Conservation (phyloP, 2,888 invertebrate genomes). For the Psylliodes chrysocephalus region DNA sequence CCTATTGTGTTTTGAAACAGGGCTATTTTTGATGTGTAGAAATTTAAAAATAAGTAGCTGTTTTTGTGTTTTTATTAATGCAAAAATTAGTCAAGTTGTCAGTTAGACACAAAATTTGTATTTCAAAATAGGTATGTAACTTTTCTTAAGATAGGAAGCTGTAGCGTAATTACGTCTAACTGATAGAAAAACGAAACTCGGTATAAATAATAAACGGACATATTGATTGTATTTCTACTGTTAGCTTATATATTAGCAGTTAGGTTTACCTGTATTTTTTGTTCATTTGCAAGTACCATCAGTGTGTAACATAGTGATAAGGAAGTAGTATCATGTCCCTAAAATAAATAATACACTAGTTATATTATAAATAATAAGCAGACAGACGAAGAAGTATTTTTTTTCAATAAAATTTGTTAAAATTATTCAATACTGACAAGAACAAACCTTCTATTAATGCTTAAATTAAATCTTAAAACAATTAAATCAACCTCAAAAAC, state of each 20-base stretch:
- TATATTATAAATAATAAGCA: neutral
- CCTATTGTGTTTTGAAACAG: too few species aligned
- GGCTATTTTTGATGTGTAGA: too few species aligned
- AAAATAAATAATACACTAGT: slow-evolving; percentile 40
- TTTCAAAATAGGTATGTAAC: too few species aligned
- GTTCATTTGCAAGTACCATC: slow-evolving; percentile 58
- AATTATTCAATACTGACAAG: neutral
- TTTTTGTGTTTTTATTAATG: too few species aligned
- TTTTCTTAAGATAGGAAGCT: too few species aligned
- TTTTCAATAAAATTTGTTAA: neutral
- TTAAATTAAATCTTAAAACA: neutral
- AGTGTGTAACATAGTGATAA: slow-evolving; percentile 52
- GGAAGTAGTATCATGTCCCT: slow-evolving; percentile 75
- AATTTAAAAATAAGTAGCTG: too few species aligned
- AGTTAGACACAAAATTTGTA: too few species aligned
- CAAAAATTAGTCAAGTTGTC: too few species aligned
- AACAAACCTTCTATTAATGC: neutral
- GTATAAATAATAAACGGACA: too few species aligned
- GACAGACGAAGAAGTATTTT: neutral
- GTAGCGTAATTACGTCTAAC: too few species aligned
- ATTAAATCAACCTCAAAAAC: slow-evolving; percentile 65
- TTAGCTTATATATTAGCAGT: neutral
- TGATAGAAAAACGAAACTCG: too few species aligned
- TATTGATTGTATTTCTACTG: too few species aligned
- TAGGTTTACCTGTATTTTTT: slow-evolving; percentile 63